phyloP scores from a whole-genome alignment of 2,113 vertebrate species.

The Himantopus leucocephalus region DNA sequence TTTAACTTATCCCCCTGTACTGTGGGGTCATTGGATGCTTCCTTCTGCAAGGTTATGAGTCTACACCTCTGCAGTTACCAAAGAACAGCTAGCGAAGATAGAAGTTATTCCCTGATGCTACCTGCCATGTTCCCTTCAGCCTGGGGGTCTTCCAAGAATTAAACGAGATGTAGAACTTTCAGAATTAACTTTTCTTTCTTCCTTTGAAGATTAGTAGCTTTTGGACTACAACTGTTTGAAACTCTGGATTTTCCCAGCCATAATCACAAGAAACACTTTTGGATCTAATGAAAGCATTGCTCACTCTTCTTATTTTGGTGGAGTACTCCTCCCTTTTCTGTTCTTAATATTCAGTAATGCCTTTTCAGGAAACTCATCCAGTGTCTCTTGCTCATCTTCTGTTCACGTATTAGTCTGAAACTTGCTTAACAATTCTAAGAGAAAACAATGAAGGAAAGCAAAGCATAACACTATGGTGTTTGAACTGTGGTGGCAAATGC shows the following conservation, averaged over 20 bases:
- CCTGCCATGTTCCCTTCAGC: background rate
- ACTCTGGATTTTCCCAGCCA: background rate
- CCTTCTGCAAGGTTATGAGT: background rate
- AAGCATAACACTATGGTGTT: background rate
- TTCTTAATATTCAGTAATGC: background rate
- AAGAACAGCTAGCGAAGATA: background rate
- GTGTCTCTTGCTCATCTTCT: background rate
- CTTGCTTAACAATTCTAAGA: background rate
- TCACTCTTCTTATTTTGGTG: background rate
- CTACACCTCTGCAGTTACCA: background rate
- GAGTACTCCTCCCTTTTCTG: background rate
- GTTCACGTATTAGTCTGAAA: background rate
- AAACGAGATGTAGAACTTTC: background rate
- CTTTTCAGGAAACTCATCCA: background rate
- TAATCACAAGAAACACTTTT: background rate
- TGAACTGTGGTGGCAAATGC: background rate
- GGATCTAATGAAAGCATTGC: background rate
- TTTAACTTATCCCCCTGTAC: background rate
- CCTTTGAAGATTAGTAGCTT: background rate
- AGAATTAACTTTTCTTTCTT: background rate
- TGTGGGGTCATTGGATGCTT: background rate
- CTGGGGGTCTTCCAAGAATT: background rate
- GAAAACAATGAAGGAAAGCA: background rate
- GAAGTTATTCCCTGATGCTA: background rate
- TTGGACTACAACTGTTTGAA: background rate